Evolutionary conservation across 2,797 vertebrate species (phyloP).

Genomic region (Muraenolepis orangiensis): DNA sequence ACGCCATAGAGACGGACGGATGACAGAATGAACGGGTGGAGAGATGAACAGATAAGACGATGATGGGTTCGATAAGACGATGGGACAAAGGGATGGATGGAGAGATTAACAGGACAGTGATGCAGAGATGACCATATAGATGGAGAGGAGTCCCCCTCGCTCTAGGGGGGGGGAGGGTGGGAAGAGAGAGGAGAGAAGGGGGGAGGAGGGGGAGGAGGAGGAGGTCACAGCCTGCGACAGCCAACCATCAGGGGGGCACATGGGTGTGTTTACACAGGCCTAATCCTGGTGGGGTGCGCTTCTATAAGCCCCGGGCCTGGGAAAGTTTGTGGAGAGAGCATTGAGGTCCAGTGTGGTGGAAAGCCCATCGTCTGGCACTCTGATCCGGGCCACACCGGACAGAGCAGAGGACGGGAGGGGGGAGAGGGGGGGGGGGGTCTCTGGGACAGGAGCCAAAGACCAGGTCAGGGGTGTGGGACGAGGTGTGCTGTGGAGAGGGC

Average conservation of each 20-base stretch:
- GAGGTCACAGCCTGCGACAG: constrained; percentile 47
- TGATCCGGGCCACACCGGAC: constrained; percentile 62
- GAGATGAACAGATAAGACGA: not conserved
- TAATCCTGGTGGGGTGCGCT: constrained; percentile 67
- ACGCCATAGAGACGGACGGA: not conserved
- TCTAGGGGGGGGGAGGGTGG: not conserved
- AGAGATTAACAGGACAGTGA: not conserved
- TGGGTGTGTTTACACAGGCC: constrained; percentile 63
- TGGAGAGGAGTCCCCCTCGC: no score
- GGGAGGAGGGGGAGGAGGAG: constrained; percentile 9
- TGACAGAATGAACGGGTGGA: constrained; percentile 3
- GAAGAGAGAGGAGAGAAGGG: constrained; percentile 11
- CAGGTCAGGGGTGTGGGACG: constrained; percentile 53
- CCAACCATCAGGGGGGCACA: constrained; percentile 30
- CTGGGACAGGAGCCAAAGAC: constrained; percentile 49
- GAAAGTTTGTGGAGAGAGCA: constrained; percentile 76
- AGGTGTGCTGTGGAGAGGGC: constrained; percentile 38
- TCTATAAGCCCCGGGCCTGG: constrained; percentile 75
- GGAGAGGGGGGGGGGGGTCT: constrained; percentile 11
- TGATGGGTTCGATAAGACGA: not conserved
- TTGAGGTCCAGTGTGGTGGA: constrained; percentile 75
- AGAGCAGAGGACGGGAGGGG: constrained; percentile 59
- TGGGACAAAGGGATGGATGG: not conserved
- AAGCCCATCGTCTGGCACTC: constrained; percentile 70
- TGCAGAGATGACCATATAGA: constrained; percentile 18